Conservation (phyloP, 2,113 vertebrate species). For the Engystomops pustulosus region DNA sequence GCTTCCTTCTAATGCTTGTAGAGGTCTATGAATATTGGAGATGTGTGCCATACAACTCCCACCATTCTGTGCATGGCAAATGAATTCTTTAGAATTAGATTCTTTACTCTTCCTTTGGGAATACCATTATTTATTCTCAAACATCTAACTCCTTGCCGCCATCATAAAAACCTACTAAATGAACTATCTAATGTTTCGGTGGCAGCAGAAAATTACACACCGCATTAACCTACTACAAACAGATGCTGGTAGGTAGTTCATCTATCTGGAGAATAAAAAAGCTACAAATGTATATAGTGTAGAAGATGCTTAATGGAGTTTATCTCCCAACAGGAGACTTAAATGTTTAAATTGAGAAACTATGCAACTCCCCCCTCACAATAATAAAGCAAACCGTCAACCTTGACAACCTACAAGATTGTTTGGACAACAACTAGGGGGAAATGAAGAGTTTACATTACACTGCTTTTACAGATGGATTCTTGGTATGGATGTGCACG, state of each 20-base stretch:
- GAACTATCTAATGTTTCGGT: not conserved
- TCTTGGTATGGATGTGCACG: not conserved
- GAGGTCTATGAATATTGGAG: not conserved
- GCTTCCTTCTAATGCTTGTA: not conserved
- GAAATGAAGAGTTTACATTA: not conserved
- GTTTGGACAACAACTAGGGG: not conserved
- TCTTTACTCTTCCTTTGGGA: constrained; percentile 4
- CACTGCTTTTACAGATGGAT: not conserved
- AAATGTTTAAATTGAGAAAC: constrained; percentile 1
- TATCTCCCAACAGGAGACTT: not conserved
- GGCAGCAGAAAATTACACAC: constrained; percentile 1
- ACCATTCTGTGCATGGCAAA: not conserved
- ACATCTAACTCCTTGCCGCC: not conserved
- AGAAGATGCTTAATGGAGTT: constrained; percentile 24
- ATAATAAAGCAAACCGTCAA: not conserved
- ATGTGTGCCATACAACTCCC: not conserved
- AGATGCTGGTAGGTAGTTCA: constrained; percentile 13
- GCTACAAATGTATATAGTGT: not conserved
- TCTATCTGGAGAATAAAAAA: not conserved
- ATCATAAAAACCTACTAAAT: not conserved
- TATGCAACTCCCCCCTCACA: not conserved
- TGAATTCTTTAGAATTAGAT: not conserved
- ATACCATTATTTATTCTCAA: not conserved
- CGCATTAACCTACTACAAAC: constrained; percentile 24
- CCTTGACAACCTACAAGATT: not conserved